Base-by-base conservation (phyloP, 2,113 vertebrate genomes). In the Osmerus eperlanus region DNA sequence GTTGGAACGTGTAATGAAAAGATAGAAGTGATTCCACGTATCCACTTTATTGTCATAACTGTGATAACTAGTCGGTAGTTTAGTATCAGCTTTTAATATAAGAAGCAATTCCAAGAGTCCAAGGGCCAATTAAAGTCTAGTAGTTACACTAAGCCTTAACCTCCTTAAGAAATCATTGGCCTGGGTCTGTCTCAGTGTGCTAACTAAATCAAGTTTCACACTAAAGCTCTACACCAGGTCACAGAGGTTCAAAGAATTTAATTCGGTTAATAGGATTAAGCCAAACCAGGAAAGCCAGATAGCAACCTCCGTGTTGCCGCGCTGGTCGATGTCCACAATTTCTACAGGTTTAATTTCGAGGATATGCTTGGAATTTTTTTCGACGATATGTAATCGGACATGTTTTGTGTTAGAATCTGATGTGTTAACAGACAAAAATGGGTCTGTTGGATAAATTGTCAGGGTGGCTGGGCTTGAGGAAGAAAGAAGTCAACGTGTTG, bases 401-500 rank as follows among this genome's bases (percentile, higher is more conserved):
- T 16, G 63, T 65, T 18, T n/a, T 3, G 18, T 18, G 16, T 41
- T 16, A 7, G 32, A 1, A 11, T 41, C n/a, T 3, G 64, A 47
- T 47, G 9, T 15, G 3, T 72, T 18, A 23, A 18, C 32, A 29
- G 15, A 41, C 56, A 60, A 72, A 65, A 75, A 99, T 99, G 97
- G 97, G 97, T 61, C 86, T 99, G 76, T 93, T 99, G 81, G 97
- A 99, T 84, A 96, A 94, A 86, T 92, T 99, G 65, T 95, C 96
- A 0, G 91, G 93, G 61, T 95, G 96, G 94, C 95, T 99, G 2
- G 96, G 97, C 64, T 87, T 99, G 71, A 97, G 90, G 91, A 98
- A 99, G 85, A 99, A 96, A 84, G 95, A 99, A 75, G 95, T 98
- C 85, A 95, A 96, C 16, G 94, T 99, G 78, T 83, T 99, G 79